Evolutionary conservation across 2,797 vertebrate species (phyloP), one percentile per base, ranked within the genome.

Genomic region (Champsocephalus esox): DNA sequence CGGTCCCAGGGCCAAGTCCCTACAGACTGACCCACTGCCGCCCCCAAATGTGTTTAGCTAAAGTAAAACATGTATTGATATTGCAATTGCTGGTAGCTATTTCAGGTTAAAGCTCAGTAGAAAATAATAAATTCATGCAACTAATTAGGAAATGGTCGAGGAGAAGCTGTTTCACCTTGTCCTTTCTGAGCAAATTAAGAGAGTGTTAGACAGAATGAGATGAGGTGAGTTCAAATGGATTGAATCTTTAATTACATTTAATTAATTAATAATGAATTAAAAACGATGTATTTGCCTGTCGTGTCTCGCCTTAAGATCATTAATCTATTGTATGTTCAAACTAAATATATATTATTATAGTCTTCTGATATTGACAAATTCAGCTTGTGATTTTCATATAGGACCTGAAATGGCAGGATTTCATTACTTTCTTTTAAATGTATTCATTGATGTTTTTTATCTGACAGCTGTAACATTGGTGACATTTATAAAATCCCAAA

Each of bases 61-160:
- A 63, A 70, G 41, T 46, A 17, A 70, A 64, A 69, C 56, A 60
- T 59, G 48, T 63, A 75, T n/a, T 73, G 54, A 76, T 73, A 32
- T 43, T 72, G 44, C 75, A 77, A 61, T 66, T 73, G 63, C 73
- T 63, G 8, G 14, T 6, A 70, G 73, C 60, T 71, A 41, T 75
- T 74, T 83, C 49, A 79, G 52, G 59, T 67, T 64, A 50, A 52
- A 66, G 62, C 49, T 77, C 44, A 24, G 51, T 19, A 54, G n/a
- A 58, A 69, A 80, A 74, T 78, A 68, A 82, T 46, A 60, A 77
- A 84, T 71, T 28, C 38, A 48, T 32, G 24, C 12, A 49, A 34
- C 21, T 77, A 56, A 82, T 70, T 65, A 81, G 62, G 46, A 62
- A 78, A 19, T 57, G 21, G 50, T 45, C 48, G 52, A 78, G 34